Conservation (phyloP, 2,888 invertebrate genomes). For the Drosophila sordidapex region DNA sequence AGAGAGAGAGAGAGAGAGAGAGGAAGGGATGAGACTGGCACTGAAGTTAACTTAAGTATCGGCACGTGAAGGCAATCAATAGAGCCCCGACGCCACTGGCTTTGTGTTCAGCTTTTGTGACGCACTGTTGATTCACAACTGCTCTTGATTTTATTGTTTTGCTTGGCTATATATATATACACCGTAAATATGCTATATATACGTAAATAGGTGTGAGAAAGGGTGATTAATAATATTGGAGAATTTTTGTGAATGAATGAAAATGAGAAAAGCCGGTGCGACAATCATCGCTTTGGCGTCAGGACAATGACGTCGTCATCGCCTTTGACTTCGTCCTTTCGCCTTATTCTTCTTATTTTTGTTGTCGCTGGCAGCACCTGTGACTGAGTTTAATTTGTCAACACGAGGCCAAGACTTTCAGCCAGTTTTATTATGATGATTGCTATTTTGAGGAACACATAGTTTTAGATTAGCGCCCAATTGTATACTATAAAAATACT, state of each 20-base stretch:
- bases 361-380: constrained; percentile 60
- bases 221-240: constrained; percentile 67
- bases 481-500: constrained; percentile 72
- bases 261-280: constrained; percentile 40
- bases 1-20: too few relatives aligned
- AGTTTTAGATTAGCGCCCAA: constrained; percentile 55
- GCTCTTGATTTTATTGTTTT: constrained; percentile 72
- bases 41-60: constrained; percentile 50
- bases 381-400: constrained; percentile 48
- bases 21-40: not conserved
- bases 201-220: not conserved
- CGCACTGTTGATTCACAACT: constrained; percentile 77
- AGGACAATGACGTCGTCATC: constrained; percentile 65
- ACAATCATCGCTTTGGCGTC: constrained; percentile 48
- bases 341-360: not conserved
- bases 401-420: constrained; percentile 27
- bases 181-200: not conserved
- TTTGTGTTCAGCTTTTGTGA: constrained; percentile 46
- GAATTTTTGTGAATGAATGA: constrained; percentile 69
- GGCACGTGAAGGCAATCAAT: constrained; percentile 76
- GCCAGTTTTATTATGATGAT: constrained; percentile 60
- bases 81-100: constrained; percentile 24
- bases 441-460: constrained; percentile 45
- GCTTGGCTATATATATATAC: constrained; percentile 22
- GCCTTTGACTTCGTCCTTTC: constrained; percentile 44